phyloP scores from a whole-genome alignment of 2,888 invertebrate species.

The Terebella lapidaria region DNA sequence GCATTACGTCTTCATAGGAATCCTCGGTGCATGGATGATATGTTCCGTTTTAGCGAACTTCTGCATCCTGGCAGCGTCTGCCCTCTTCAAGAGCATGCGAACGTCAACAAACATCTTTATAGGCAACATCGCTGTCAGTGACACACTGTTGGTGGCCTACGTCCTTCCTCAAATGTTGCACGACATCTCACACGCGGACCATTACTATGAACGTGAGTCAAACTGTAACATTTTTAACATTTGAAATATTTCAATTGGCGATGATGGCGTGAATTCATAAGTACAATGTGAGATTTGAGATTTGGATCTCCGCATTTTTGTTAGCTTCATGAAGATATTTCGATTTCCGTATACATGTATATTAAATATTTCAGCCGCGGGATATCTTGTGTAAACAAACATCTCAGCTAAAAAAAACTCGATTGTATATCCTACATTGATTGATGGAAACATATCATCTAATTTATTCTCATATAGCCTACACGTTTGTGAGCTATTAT shows the following conservation, averaged over 20 bases:
- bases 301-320: too few species aligned
- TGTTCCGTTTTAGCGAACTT: slow-evolving; percentile 26
- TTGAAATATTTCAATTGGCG: neutral
- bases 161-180: slow-evolving; percentile 38
- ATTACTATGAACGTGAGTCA: slow-evolving; percentile 36
- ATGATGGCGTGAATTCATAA: neutral
- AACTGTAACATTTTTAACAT: neutral
- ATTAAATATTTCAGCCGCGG: too few species aligned
- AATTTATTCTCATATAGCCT: too few species aligned
- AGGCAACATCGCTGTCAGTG: slow-evolving; percentile 36
- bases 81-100: slow-evolving; percentile 26
- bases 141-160: slow-evolving; percentile 35
- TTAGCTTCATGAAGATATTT: too few species aligned
- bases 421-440: too few species aligned
- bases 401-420: too few species aligned
- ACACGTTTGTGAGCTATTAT: too few species aligned
- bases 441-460: too few species aligned
- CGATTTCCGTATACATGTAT: too few species aligned
- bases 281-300: too few species aligned
- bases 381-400: too few species aligned
- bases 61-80: slow-evolving; percentile 28
- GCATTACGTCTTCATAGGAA: slow-evolving; percentile 8
- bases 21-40: slow-evolving; percentile 8
- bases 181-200: slow-evolving; percentile 33
- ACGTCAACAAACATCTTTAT: slow-evolving; percentile 37